phyloP scores from a whole-genome alignment of 2,888 invertebrate genomes.

The Scaptodrosophila latifasciaeformis region DNA sequence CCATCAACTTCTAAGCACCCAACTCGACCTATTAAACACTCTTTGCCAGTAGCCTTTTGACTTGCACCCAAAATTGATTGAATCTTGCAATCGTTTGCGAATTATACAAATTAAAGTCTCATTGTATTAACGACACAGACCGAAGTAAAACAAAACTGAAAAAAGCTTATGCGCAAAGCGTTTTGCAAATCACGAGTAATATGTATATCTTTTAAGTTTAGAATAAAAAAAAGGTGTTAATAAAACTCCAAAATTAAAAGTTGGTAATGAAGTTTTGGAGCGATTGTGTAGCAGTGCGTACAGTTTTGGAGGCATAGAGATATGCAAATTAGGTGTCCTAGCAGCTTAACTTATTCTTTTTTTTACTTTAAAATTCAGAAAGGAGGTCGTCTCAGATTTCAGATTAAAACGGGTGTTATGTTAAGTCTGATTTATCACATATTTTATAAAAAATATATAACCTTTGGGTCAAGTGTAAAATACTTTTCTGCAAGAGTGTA shows the following conservation, averaged over 20 bases:
- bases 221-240: conserved; percentile 30
- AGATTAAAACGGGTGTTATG: too few relatives aligned
- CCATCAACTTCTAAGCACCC: conserved; percentile 96
- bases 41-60: neutral
- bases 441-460: too few relatives aligned
- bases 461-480: too few relatives aligned
- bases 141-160: neutral
- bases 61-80: conserved; percentile 9
- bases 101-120: neutral
- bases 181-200: conserved; percentile 13
- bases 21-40: neutral
- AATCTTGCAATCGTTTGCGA: conserved; percentile 1
- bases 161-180: conserved; percentile 24
- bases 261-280: too few relatives aligned
- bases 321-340: neutral
- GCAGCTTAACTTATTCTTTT: neutral
- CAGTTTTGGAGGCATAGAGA: too few relatives aligned
- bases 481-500: too few relatives aligned
- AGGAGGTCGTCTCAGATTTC: too few relatives aligned
- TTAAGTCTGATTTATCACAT: too few relatives aligned
- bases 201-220: conserved; percentile 34
- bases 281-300: too few relatives aligned
- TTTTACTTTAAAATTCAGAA: neutral
- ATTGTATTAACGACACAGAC: neutral
- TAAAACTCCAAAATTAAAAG: conserved; percentile 29